A percentile compares a stretch with the other conserved stretches of the same genome.
phyloP scores from a whole-genome alignment of 2,113 vertebrate genomes.

The Acanthisitta chloris region DNA sequence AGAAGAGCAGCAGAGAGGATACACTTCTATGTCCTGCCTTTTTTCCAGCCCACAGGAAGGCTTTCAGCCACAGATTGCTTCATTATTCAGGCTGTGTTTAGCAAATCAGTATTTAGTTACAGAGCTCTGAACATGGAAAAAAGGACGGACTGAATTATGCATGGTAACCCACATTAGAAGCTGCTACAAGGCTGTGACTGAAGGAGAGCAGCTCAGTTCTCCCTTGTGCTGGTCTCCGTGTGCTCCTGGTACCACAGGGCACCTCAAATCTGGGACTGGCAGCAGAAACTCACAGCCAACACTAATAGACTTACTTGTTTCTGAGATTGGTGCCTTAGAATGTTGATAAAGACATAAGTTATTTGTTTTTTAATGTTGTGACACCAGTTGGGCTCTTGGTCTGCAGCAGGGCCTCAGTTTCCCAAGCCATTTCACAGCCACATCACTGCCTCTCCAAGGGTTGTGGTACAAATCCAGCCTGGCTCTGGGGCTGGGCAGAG shows the following conservation, averaged over 20 bases:
- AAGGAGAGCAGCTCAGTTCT: background rate
- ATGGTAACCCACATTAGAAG: background rate
- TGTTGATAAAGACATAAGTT: background rate
- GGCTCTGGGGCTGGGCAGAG: accelerated
- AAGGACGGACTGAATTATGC: background rate
- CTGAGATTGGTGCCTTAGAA: background rate
- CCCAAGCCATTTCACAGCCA: background rate
- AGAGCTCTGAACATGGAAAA: background rate
- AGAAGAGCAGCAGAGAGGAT: background rate
- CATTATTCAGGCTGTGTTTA: background rate
- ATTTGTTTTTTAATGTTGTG: background rate
- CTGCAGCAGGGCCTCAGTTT: background rate
- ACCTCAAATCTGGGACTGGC: background rate
- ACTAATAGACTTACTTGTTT: background rate
- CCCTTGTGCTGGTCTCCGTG: accelerated
- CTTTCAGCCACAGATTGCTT: background rate
- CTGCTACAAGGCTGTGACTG: background rate
- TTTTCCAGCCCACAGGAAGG: background rate
- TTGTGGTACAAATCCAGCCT: background rate
- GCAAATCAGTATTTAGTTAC: constrained; percentile 14
- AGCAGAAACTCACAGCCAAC: background rate
- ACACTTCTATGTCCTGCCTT: background rate
- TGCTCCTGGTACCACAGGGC: background rate
- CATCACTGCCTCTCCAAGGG: background rate
- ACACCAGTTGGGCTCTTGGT: accelerated